Base-by-base conservation (phyloP, 92 coral and sea anemone genomes). In the Porites lobata region DNA sequence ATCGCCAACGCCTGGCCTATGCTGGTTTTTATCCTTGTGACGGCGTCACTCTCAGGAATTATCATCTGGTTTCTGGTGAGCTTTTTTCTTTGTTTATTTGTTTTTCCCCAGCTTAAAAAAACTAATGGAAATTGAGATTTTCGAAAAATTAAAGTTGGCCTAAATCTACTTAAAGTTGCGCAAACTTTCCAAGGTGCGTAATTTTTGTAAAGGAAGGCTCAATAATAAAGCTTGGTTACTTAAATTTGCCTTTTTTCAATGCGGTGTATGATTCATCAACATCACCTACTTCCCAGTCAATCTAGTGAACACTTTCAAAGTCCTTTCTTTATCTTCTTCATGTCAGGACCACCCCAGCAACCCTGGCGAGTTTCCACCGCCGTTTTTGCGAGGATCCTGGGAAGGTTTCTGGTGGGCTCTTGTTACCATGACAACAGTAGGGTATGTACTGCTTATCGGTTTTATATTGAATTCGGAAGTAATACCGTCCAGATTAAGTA, bases 381-480 rank as follows among this genome's bases (percentile, higher is more conserved):
- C 99, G 6, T 96, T 96, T 88, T 90, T 96, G 65, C 80, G 93
- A 85, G 99, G 99, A 67, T 84, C 97, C 13, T 96, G 97, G 96
- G 99, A 96, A 93, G 99, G 99, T 65, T 94, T 96, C 77, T 96
- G 99, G 99, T 96, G 99, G 99, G 96, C 96, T 18, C 80, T 96
- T 17, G 99, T 93, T 89, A 96, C 99, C 85, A 96, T 96, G 99
- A 96, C 99, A 80, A 96, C 99, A 10, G 99, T 96, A 14, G 99
- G 99, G 94, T 91, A 43, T 65, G 78, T 81, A 78, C 4, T 8
- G 8, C 8, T 53, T 75, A 29, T 4, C 43, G 19, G 0, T 7
- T 52, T 3, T 12, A 7, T 51, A 2, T 10, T 67, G 12, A n/a
- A 65, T 29, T 1, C 69, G 9, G 7, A 19, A 65, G 63, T 17